Evolutionary conservation across 2,888 invertebrate genomes (phyloP).

Genomic region (Erebia ligea): DNA sequence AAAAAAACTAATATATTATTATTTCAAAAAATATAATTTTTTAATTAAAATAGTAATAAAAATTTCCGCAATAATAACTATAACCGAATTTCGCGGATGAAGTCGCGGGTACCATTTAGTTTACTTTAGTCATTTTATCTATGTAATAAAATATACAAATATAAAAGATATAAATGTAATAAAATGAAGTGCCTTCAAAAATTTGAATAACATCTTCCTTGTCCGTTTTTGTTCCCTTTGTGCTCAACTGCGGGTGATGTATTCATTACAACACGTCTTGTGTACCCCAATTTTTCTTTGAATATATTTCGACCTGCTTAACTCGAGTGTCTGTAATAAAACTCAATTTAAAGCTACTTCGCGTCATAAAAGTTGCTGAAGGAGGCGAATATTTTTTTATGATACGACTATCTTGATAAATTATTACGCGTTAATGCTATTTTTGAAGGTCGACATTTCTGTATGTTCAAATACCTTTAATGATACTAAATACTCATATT

Average conservation of each 20-base stretch:
- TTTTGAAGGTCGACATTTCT: not conserved
- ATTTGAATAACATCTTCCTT: constrained; percentile 27
- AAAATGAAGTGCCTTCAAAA: constrained; percentile 29
- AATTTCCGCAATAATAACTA: too few relatives aligned
- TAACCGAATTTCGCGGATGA: too few relatives aligned
- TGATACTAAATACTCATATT: too few relatives aligned
- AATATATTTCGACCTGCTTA: constrained; percentile 15
- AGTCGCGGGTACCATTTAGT: too few relatives aligned
- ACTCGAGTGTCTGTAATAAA: constrained; percentile 19
- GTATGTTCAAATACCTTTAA: too few relatives aligned
- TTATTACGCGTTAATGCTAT: constrained; percentile 2
- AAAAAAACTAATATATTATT: too few relatives aligned
- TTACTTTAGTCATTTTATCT: too few relatives aligned
- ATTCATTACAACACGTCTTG: constrained; percentile 22
- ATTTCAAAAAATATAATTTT: too few relatives aligned
- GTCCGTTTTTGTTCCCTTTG: constrained; percentile 13
- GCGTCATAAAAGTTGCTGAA: constrained; percentile 10
- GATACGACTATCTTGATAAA: constrained; percentile 6
- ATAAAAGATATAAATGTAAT: constrained; percentile 2
- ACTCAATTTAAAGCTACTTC: constrained; percentile 20
- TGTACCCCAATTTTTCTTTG: constrained; percentile 3
- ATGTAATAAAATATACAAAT: not conserved
- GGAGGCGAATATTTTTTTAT: not conserved
- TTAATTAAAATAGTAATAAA: too few relatives aligned
- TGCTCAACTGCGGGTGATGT: constrained; percentile 23